These are phyloP conservation scores for Spilogale gracilis DNA, from an alignment of 2,113 vertebrate genomes.

Conservation along the genomic window DNA sequence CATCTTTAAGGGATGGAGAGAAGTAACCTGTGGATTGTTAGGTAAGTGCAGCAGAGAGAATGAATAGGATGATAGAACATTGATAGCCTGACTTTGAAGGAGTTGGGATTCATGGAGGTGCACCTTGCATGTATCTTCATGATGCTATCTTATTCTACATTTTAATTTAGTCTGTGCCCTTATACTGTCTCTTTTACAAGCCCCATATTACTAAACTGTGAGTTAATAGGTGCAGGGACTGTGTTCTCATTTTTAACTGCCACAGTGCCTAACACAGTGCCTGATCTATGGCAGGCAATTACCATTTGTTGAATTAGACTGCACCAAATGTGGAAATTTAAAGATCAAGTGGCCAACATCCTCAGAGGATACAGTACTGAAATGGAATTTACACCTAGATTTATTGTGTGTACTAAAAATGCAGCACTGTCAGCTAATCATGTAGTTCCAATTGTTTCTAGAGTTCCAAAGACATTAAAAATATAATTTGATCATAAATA, in stretches of 20 bases:
- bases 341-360: constrained; percentile 73
- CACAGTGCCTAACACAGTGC: constrained; percentile 46
- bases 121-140: background rate
- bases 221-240: background rate
- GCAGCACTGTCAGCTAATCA: constrained; percentile 81
- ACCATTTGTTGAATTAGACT: constrained; percentile 62
- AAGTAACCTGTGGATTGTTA: background rate
- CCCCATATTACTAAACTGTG: background rate
- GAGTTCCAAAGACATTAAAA: constrained; percentile 81
- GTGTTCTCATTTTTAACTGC: background rate
- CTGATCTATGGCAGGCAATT: background rate
- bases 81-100: background rate
- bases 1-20: background rate
- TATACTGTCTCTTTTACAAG: background rate
- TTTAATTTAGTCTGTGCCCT: background rate
- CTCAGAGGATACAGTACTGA: constrained; percentile 63
- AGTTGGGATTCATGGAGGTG: background rate
- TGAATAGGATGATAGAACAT: background rate
- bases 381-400: constrained; percentile 75
- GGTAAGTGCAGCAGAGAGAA: background rate
- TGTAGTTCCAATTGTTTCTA: constrained; percentile 76
- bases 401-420: constrained; percentile 80
- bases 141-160: background rate
- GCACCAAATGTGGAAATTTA: constrained; percentile 57
- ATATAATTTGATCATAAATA: constrained; percentile 83